These are phyloP conservation scores for Botia almorhae DNA, from an alignment of 2,797 vertebrate genomes.

Conservation along the genomic window DNA sequence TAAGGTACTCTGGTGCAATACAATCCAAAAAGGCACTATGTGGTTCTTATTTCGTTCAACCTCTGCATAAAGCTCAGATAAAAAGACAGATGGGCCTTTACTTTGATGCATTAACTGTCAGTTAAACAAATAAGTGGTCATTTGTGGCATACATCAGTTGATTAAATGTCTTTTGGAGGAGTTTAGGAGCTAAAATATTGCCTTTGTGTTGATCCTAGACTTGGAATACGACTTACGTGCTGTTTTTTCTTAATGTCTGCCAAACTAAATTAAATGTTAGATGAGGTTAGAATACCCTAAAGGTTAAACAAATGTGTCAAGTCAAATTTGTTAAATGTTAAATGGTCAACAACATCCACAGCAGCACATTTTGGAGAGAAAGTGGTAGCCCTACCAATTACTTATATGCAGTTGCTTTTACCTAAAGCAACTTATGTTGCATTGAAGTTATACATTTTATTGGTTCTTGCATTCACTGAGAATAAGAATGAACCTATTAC, in stretches of 20 bases:
- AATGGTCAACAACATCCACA: not conserved
- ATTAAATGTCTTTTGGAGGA: slow-evolving; percentile 12
- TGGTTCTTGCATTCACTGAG: not conserved
- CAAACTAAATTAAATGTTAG: not conserved
- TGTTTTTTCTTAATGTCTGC: not conserved
- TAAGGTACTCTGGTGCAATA: slow-evolving; percentile 18
- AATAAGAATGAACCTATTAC: not conserved
- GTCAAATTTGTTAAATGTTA: not conserved
- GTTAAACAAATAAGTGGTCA: slow-evolving; percentile 37
- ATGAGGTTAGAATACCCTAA: not conserved
- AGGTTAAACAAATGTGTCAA: slow-evolving; percentile 5
- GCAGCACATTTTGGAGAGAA: not conserved
- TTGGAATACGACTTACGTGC: too few relatives aligned
- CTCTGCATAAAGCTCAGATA: slow-evolving; percentile 12
- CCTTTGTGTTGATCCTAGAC: not conserved
- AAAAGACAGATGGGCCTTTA: slow-evolving; percentile 8
- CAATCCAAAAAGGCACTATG: slow-evolving; percentile 25
- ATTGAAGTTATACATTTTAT: not conserved
- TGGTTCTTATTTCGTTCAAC: not conserved
- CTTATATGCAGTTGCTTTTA: not conserved
- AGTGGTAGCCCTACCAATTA: not conserved
- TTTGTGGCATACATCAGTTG: slow-evolving; percentile 1
- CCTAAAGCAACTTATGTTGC: not conserved
- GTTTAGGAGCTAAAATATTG: not conserved
- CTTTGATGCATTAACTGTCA: slow-evolving; percentile 22